A percentile compares a stretch with the other conserved stretches of the same genome.
Evolutionary conservation across 2,797 vertebrate genomes (phyloP).

Genomic region (Scarus forsteni): DNA sequence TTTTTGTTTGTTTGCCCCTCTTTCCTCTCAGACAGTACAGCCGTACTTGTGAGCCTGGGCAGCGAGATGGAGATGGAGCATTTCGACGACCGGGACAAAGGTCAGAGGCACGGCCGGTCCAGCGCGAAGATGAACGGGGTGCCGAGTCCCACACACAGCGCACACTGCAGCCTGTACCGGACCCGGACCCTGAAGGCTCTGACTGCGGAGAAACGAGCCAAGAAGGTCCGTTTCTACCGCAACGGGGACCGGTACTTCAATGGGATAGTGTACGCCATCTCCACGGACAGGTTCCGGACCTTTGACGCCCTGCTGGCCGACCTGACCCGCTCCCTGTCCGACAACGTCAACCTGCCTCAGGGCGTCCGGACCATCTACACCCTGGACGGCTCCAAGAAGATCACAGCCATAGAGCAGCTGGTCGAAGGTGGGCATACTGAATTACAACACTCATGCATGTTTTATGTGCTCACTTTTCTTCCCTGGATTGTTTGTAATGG

Average conservation of each 20-base stretch:
- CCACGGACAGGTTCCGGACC: constrained; percentile 93
- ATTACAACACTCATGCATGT: neutral
- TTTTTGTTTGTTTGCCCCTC: neutral
- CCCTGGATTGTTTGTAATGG: neutral
- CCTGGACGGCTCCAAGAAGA: constrained; percentile 92
- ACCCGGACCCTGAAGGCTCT: constrained; percentile 96
- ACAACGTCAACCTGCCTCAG: constrained; percentile 97
- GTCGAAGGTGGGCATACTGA: constrained; percentile 87
- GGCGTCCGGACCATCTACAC: constrained; percentile 97
- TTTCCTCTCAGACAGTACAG: constrained; percentile 67
- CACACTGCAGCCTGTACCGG: constrained; percentile 97
- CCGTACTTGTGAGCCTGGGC: constrained; percentile 65
- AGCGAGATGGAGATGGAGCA: constrained; percentile 93
- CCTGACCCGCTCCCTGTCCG: constrained; percentile 95
- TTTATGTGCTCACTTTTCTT: neutral
- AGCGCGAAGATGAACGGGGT: constrained; percentile 91
- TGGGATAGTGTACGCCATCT: constrained; percentile 96
- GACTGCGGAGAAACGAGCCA: constrained; percentile 94
- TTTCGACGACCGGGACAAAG: constrained; percentile 94
- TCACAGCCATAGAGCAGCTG: constrained; percentile 90
- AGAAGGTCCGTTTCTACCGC: constrained; percentile 97
- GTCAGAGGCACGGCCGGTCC: constrained; percentile 84
- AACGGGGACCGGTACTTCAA: constrained; percentile 98
- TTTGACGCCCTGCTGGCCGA: constrained; percentile 97
- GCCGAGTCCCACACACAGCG: constrained; percentile 95